A percentile compares a stretch with the other conserved stretches of the same genome.
These are phyloP conservation scores for Oxygymnocypris stewartii DNA, from an alignment of 2,113 vertebrate species.

Conservation along the genomic window DNA sequence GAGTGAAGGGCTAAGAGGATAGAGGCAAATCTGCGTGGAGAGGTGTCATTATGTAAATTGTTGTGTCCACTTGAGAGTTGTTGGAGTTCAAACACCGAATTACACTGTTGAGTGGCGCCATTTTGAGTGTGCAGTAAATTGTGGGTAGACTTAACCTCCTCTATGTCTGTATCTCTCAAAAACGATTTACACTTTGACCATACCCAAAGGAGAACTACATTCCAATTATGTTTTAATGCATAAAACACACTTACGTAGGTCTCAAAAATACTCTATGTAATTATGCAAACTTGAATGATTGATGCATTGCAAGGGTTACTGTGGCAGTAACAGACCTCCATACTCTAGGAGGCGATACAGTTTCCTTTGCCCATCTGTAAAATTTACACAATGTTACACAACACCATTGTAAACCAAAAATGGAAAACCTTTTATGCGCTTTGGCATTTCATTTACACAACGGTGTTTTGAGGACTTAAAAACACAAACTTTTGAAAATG, in stretches of 20 bases:
- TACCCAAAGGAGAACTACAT: neutral
- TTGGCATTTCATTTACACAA: too few species aligned
- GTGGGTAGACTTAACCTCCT: conserved; percentile 14
- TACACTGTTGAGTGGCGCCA: conserved; percentile 41
- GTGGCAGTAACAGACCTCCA: neutral
- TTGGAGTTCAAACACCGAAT: conserved; percentile 43
- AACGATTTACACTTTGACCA: neutral
- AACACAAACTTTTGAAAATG: too few species aligned
- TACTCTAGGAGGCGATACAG: neutral
- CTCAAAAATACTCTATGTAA: neutral
- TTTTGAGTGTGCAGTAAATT: conserved; percentile 45
- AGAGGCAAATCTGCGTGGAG: conserved; percentile 9
- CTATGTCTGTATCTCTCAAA: neutral
- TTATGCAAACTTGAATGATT: neutral
- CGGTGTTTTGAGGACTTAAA: too few species aligned
- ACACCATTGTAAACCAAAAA: neutral
- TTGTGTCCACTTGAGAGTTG: conserved; percentile 40
- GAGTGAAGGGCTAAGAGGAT: neutral
- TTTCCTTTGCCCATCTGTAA: neutral
- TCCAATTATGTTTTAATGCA: neutral
- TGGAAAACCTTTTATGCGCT: neutral
- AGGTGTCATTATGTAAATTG: conserved; percentile 51
- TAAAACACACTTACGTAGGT: neutral
- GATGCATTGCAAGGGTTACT: neutral
- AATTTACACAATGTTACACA: neutral